A percentile compares a stretch with the other conserved stretches of the same genome.
phyloP scores from a whole-genome alignment of 2,113 vertebrate species.

The Phalacrocorax brasilianus region DNA sequence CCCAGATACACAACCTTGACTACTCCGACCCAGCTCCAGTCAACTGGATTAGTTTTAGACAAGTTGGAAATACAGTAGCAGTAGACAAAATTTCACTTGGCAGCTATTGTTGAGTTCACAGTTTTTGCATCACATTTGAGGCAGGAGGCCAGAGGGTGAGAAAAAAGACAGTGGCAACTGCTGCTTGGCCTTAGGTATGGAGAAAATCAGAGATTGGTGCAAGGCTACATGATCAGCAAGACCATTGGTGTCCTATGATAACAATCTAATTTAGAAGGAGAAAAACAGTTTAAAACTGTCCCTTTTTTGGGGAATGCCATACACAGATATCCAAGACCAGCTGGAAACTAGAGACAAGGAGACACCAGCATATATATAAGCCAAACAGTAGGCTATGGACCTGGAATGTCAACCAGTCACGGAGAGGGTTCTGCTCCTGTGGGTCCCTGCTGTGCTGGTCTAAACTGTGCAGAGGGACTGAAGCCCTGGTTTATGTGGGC shows the following conservation, averaged over 20 bases:
- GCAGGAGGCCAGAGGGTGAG: neutral
- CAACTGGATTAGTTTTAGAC: neutral
- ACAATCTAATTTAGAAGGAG: neutral
- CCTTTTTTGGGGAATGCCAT: neutral
- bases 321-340: too few species aligned
- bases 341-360: neutral
- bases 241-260: neutral
- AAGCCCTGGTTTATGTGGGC: neutral
- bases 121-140: neutral
- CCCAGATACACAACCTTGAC: accelerated
- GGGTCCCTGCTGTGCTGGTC: neutral
- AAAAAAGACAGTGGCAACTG: neutral
- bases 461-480: neutral
- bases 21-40: neutral
- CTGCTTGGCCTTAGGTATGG: neutral
- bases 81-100: neutral
- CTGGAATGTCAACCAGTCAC: accelerated
- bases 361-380: accelerated
- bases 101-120: neutral
- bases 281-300: neutral
- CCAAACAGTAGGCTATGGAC: neutral
- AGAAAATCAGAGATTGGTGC: neutral
- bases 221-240: neutral
- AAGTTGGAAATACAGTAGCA: neutral
- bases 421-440: neutral